Evolutionary conservation across 2,888 invertebrate genomes (phyloP).

Genomic region (Aporophyla lueneburgensis): DNA sequence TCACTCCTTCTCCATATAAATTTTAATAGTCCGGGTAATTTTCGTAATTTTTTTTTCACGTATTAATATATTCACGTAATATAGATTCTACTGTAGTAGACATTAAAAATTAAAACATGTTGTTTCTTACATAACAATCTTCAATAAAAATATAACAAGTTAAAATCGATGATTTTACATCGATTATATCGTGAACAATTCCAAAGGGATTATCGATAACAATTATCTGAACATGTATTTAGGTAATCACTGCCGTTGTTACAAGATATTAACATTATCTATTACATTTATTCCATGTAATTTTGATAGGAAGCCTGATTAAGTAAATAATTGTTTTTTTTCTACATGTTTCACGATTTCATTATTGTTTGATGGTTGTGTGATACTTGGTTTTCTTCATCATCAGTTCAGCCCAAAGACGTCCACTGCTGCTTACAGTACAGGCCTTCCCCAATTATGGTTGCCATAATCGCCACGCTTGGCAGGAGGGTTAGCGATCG

Average conservation of each 20-base stretch:
- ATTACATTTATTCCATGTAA: conserved; percentile 70
- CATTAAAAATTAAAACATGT: not conserved
- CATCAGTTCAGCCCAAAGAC: too few relatives aligned
- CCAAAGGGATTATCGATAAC: conserved; percentile 75
- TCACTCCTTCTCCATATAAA: too few relatives aligned
- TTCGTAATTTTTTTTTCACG: too few relatives aligned
- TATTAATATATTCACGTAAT: too few relatives aligned
- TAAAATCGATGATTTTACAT: conserved; percentile 53
- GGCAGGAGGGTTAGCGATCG: too few relatives aligned
- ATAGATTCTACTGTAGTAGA: too few relatives aligned
- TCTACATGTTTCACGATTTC: conserved; percentile 6
- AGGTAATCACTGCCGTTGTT: conserved; percentile 84
- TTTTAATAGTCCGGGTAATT: too few relatives aligned
- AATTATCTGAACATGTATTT: conserved; percentile 78
- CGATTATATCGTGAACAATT: conserved; percentile 68
- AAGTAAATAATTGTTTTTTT: conserved; percentile 47
- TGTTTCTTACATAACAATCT: conserved; percentile 12
- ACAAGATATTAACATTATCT: conserved; percentile 79
- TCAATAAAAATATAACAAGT: conserved; percentile 13
- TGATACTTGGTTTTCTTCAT: not conserved
- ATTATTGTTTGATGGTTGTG: conserved; percentile 23
- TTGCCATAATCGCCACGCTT: too few relatives aligned
- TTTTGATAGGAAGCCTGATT: conserved; percentile 61
- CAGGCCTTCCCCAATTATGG: too few relatives aligned
- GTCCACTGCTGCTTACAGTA: too few relatives aligned